Base-by-base conservation (phyloP, 2,888 invertebrate genomes). In the Podotricha telesiphe region DNA sequence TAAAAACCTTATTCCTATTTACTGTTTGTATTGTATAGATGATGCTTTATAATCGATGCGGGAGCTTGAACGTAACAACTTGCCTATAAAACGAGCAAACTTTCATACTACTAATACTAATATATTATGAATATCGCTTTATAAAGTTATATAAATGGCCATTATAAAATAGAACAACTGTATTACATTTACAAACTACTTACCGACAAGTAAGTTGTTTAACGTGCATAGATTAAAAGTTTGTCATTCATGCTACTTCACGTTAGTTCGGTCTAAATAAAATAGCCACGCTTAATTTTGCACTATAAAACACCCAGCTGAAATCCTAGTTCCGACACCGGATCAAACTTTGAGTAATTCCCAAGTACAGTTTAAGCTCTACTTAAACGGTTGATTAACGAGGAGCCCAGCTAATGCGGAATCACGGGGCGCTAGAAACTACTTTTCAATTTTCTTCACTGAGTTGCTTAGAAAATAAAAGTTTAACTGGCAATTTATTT, bases 331-430 rank as follows among this genome's bases (percentile, higher is more conserved):
- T 69, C 69, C 68, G 62, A 66, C 71, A 70, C 74, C 42, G 74
- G 72, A 75, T 76, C 73, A 75, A 76, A 76, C 73, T 79, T 82
- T 78, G 76, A 79, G 81, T 83, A 82, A 84, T 82, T 82, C 79
- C 78, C 78, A 85, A 84, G 83, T 85, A 82, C 82, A 83, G 80
- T 80, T 83, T 82, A 83, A 86, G 82, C 83, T 75, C 74, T 72
- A 79, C 82, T 87, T 84, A 84, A 87, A 82, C 80, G 82, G 81
- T 82, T 84, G 86, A 87, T 87, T 86, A 87, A 85, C 83, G 84
- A 83, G 82, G 78, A 83, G 82, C 81, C 76, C 77, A 69, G 71
- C 66, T 74, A 74, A 69, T 72, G 66, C 65, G 53, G 66, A 68
- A 67, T 68, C 66, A 68, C 59, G 50, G n/a, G n/a, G n/a, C n/a